These are phyloP conservation scores for Notechis scutatus DNA, from an alignment of 2,113 vertebrate species.

Conservation along the genomic window DNA sequence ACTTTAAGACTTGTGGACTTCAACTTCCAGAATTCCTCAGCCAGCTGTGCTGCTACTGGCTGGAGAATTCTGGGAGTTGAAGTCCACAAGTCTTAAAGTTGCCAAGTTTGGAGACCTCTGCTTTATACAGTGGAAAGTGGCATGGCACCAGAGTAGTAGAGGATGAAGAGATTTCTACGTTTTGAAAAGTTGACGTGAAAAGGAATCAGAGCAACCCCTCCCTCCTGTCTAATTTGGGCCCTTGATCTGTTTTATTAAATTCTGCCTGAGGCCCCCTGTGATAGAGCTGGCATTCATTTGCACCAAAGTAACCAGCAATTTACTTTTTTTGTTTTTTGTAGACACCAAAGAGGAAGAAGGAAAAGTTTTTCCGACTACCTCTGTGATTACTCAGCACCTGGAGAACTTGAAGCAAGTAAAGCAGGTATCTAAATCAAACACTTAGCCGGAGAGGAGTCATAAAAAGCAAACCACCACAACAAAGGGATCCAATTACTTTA, in stretches of 20 bases:
- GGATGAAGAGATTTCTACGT: neutral
- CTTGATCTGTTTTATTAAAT: constrained; percentile 38
- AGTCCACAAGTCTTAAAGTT: no score
- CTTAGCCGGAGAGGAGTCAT: constrained; percentile 54
- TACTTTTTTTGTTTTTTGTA: neutral
- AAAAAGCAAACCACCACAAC: constrained; percentile 57
- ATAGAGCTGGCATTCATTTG: neutral
- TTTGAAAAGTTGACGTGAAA: constrained; percentile 19
- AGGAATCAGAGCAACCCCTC: constrained; percentile 25
- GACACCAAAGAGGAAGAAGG: constrained; percentile 17
- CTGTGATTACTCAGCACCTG: constrained; percentile 47
- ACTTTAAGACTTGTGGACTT: no score
- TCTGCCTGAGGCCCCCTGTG: neutral
- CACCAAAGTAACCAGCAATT: constrained; percentile 29
- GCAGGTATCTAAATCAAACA: constrained; percentile 63
- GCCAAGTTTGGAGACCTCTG: no score
- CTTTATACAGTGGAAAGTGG: constrained; percentile 1
- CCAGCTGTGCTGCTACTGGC: no score
- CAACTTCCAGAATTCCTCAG: no score
- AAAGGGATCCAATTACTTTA: constrained; percentile 65
- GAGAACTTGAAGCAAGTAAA: constrained; percentile 52
- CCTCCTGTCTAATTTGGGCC: constrained; percentile 7
- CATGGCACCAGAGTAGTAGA: neutral
- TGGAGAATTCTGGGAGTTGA: no score
- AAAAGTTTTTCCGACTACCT: neutral